Evolutionary conservation across 1,140 invertebrate genomes (phyloP).

Genomic region (Harlomillsia oculata): DNA sequence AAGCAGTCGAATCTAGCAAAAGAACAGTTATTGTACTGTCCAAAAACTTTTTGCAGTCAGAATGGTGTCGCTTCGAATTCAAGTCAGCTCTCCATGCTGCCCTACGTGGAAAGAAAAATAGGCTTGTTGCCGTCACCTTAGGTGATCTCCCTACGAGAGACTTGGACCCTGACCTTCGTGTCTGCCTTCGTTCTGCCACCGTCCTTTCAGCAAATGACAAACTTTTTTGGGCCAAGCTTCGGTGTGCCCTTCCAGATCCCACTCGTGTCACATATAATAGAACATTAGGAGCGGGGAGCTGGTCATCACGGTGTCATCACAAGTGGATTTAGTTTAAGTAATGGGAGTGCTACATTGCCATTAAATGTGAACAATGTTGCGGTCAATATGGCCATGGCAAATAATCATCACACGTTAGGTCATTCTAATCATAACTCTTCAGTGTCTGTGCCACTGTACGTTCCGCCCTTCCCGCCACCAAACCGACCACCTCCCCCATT

Average conservation of each 20-base stretch:
- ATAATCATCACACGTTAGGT: not conserved
- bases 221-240: conserved; percentile 87
- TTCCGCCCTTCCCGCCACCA: conserved; percentile 33
- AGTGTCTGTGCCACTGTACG: conserved; percentile 30
- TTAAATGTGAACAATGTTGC: conserved; percentile 12
- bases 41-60: conserved; percentile 84
- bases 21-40: conserved; percentile 82
- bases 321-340: conserved; percentile 8
- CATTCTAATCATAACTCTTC: conserved; percentile 6
- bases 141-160: conserved; percentile 73
- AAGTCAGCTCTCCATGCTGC: conserved; percentile 84
- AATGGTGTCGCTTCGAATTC: conserved; percentile 89
- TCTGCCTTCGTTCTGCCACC: conserved; percentile 82
- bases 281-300: conserved; percentile 1
- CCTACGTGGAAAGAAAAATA: conserved; percentile 52
- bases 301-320: conserved; percentile 3
- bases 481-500: conserved; percentile 34
- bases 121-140: conserved; percentile 73
- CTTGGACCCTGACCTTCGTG: conserved; percentile 75
- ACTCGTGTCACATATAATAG: conserved; percentile 4
- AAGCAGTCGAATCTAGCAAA: conserved; percentile 78
- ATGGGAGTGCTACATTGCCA: conserved; percentile 4
- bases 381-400: not conserved
- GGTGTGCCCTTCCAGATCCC: conserved; percentile 75
- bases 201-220: conserved; percentile 81